Evolutionary conservation across 2,113 vertebrate species (phyloP).

Genomic region (Irena cyanogastra): DNA sequence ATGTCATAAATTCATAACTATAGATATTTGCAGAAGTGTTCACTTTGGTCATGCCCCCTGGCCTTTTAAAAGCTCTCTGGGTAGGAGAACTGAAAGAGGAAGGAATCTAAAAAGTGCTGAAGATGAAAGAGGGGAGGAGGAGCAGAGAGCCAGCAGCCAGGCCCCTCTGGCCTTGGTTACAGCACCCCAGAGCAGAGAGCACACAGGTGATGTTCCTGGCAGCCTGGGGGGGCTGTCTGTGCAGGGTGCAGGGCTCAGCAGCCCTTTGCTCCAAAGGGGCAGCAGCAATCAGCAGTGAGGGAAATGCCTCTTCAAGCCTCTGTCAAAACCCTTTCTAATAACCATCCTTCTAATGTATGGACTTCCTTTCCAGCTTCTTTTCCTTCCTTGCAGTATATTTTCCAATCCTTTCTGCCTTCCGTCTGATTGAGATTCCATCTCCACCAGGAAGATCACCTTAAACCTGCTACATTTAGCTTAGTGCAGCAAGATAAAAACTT

Average conservation of each 20-base stretch:
- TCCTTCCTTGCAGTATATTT: neutral
- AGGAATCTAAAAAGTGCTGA: neutral
- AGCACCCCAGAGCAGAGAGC: too few relatives aligned
- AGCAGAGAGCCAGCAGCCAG: neutral
- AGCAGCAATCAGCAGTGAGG: neutral
- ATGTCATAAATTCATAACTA: neutral
- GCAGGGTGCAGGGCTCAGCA: neutral
- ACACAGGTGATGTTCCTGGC: rapidly evolving
- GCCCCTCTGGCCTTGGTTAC: rapidly evolving
- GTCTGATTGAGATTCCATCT: neutral
- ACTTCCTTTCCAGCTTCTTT: neutral
- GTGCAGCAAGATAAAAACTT: neutral
- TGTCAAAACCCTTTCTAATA: neutral
- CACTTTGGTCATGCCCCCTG: neutral
- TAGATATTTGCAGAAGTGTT: neutral
- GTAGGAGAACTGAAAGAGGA: neutral
- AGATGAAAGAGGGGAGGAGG: neutral
- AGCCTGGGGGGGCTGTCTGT: neutral
- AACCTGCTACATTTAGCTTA: neutral
- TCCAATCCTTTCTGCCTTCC: neutral
- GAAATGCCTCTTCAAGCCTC: neutral
- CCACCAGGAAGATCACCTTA: neutral
- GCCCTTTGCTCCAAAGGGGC: neutral
- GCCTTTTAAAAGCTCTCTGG: neutral
- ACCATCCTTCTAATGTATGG: neutral